Conservation (phyloP, 2,797 vertebrate genomes). For the Lacerta viridis region DNA sequence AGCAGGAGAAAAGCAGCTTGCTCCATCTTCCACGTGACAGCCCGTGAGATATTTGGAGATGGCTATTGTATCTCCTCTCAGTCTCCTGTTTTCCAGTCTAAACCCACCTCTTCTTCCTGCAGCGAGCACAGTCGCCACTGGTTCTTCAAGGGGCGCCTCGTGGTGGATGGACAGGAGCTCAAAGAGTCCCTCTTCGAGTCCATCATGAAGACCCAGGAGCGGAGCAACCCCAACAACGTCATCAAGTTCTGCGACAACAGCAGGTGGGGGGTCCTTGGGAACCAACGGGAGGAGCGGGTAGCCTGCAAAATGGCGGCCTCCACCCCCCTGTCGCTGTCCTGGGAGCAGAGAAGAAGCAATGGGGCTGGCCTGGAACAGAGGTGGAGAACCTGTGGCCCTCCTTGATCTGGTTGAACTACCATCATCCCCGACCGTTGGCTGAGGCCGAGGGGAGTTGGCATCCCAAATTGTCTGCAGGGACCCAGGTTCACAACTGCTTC, state of each 20-base stretch:
- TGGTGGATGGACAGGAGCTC: conserved; percentile 85
- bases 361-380: not conserved
- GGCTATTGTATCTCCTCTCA: too few relatives aligned
- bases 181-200: conserved; percentile 88
- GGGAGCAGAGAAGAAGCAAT: not conserved
- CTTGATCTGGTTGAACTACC: too few relatives aligned
- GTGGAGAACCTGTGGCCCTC: too few relatives aligned
- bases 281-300: not conserved
- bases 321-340: not conserved
- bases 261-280: conserved; percentile 81
- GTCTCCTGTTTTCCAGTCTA: too few relatives aligned
- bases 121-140: conserved; percentile 96
- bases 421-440: too few relatives aligned
- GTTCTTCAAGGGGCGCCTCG: conserved; percentile 93
- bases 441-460: too few relatives aligned
- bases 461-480: too few relatives aligned
- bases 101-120: not conserved
- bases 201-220: conserved; percentile 91
- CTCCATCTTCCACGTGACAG: too few relatives aligned
- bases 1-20: too few relatives aligned
- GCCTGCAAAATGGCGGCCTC: not conserved
- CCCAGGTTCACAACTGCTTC: too few relatives aligned
- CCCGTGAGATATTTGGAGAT: too few relatives aligned
- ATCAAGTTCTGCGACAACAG: conserved; percentile 97
- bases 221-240: conserved; percentile 92